Evolutionary conservation across 2,888 invertebrate genomes (phyloP), one percentile per base, ranked within the genome.

Genomic region (Agriopis leucophaearia): DNA sequence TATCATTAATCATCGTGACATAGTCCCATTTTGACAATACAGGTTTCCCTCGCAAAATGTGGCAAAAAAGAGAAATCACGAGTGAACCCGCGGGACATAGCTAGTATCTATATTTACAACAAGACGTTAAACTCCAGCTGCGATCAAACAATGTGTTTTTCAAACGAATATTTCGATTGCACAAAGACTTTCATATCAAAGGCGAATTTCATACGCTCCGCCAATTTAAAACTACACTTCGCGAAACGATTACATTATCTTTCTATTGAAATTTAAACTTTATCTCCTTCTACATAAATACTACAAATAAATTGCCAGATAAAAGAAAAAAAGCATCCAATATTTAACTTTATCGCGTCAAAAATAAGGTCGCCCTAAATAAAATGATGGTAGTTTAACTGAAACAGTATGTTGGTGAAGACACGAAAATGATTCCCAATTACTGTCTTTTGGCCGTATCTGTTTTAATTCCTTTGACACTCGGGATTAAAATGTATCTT

Each of bases 381-480:
- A n/a, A 16, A 35, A 16, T 40, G 45, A 40, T 35, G 35, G 56
- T 10, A 18, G 51, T 45, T 12, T 5, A 18, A 44, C 48, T 8
- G 55, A 13, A 55, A 54, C 38, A 5, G 8, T 48, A 60, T 48
- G 36, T 66, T 59, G 16, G 58, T 16, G 56, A 70, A 70, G 62
- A 74, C 72, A 78, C 74, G 73, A 74, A 78, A 80, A 78, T 78
- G 77, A 81, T 80, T 79, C 75, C 76, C 76, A 80, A 81, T 83
- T 81, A 80, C 75, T 75, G 74, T 65, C 72, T 77, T 75, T 67
- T 66, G 71, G 71, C 69, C 74, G 72, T 74, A 75, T 78, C 75
- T 66, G 63, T 70, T 74, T 73, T 80, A 78, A 81, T 81, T 78
- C 77, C 73, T 84, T 81, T 81, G 79, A 68, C 72, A 68, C 67